These are phyloP conservation scores for Amphipoea oculea DNA, from an alignment of 2,888 invertebrate species.

Conservation along the genomic window DNA sequence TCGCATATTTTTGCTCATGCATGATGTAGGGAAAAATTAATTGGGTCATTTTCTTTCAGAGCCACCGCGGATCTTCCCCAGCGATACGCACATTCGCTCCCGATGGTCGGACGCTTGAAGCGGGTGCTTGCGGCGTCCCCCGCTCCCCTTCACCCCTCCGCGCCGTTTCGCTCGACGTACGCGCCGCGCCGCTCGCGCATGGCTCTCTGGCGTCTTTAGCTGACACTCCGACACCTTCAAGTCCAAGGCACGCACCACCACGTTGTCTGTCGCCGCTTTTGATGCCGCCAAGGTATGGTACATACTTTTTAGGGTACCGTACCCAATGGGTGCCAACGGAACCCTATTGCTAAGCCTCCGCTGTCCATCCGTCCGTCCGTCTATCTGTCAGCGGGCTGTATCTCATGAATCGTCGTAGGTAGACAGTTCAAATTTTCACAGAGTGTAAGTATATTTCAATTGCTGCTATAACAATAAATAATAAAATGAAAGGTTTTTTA, in stretches of 20 bases:
- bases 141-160: conserved; percentile 95
- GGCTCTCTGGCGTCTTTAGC: conserved; percentile 93
- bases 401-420: no score
- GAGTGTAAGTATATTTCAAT: no score
- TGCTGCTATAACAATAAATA: no score
- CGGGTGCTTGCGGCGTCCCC: conserved; percentile 90
- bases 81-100: conserved; percentile 96
- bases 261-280: conserved; percentile 94
- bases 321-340: no score
- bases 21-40: neutral
- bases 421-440: no score
- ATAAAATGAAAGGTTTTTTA: no score
- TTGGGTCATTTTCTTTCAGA: conserved; percentile 77
- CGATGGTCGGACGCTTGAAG: conserved; percentile 92
- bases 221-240: conserved; percentile 86
- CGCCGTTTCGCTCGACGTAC: conserved; percentile 94
- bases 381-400: no score
- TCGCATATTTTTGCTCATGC: no score
- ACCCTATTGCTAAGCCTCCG: no score
- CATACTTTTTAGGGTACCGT: neutral
- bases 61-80: conserved; percentile 95
- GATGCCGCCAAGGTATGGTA: conserved; percentile 92
- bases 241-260: conserved; percentile 86
- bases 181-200: conserved; percentile 93
- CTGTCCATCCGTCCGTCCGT: no score